These are phyloP conservation scores for Caenorhabditis virilis DNA, from an alignment of 2,888 invertebrate species.

Conservation along the genomic window DNA sequence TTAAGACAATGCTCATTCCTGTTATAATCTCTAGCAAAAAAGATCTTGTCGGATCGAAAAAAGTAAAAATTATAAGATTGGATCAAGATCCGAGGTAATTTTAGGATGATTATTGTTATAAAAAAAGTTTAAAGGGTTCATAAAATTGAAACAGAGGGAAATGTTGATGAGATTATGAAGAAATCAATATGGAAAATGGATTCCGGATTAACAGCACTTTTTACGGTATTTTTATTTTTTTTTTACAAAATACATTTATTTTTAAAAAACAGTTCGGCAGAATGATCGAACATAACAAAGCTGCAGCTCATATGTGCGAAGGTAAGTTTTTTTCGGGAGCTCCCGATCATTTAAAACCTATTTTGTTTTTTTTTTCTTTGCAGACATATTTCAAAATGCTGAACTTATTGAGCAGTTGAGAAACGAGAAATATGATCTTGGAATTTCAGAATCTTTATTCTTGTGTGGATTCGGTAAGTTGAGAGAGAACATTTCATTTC, in stretches of 20 bases:
- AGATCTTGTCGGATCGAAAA: conserved; percentile 27
- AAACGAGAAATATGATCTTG: conserved; percentile 26
- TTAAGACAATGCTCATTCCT: conserved; percentile 32
- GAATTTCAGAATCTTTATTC: conserved; percentile 18
- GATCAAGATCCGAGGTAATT: conserved; percentile 20
- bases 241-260: too few relatives aligned
- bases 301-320: conserved; percentile 4
- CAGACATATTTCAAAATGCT: conserved; percentile 15
- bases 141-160: conserved; percentile 5
- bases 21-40: conserved; percentile 9
- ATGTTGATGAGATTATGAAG: conserved; percentile 10
- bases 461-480: conserved; percentile 17
- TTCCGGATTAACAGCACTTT: conserved; percentile 7
- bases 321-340: not conserved
- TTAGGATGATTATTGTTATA: too few relatives aligned
- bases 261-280: too few relatives aligned
- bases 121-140: not conserved
- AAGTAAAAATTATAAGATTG: conserved; percentile 18
- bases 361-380: not conserved
- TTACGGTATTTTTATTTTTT: too few relatives aligned
- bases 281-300: too few relatives aligned
- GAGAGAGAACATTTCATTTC: not conserved
- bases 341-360: too few relatives aligned
- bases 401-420: conserved; percentile 12
- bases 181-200: conserved; percentile 18